These are phyloP conservation scores for Microtus oregoni DNA, from an alignment of 2,113 vertebrate species.

Conservation along the genomic window DNA sequence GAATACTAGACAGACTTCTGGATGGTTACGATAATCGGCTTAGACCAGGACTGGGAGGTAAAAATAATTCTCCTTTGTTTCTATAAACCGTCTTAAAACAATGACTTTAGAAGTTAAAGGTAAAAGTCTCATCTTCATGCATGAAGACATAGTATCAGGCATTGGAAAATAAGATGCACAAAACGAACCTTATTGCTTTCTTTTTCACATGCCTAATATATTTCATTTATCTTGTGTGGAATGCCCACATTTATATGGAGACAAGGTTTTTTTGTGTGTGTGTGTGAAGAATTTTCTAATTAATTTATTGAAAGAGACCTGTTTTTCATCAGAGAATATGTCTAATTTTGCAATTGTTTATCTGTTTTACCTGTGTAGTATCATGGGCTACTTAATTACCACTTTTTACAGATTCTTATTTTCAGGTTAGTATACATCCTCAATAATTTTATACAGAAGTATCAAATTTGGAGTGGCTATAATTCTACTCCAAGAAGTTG, in stretches of 20 bases:
- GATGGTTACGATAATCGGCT: conserved; percentile 99
- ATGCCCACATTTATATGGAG: neutral
- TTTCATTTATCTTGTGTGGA: conserved; percentile 36
- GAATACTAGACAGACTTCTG: conserved; percentile 98
- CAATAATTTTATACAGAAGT: neutral
- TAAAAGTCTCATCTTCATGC: conserved; percentile 25
- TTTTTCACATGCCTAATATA: neutral
- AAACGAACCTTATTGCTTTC: conserved; percentile 9
- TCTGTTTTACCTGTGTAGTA: neutral
- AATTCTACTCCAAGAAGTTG: neutral
- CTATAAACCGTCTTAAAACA: conserved; percentile 25
- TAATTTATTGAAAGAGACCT: neutral
- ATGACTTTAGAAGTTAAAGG: conserved; percentile 36
- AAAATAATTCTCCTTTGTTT: conserved; percentile 80
- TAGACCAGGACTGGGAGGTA: conserved; percentile 98
- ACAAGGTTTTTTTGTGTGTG: neutral
- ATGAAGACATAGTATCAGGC: neutral
- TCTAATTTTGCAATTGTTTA: neutral
- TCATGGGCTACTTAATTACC: neutral
- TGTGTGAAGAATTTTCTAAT: conserved; percentile 26
- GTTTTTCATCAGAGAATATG: neutral
- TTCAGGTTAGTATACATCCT: neutral
- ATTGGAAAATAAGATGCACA: conserved; percentile 13
- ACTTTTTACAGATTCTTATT: neutral
- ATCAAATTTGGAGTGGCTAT: neutral